Evolutionary conservation across 2,113 vertebrate genomes (phyloP).

Genomic region (Dolichallabes microphthalmus): DNA sequence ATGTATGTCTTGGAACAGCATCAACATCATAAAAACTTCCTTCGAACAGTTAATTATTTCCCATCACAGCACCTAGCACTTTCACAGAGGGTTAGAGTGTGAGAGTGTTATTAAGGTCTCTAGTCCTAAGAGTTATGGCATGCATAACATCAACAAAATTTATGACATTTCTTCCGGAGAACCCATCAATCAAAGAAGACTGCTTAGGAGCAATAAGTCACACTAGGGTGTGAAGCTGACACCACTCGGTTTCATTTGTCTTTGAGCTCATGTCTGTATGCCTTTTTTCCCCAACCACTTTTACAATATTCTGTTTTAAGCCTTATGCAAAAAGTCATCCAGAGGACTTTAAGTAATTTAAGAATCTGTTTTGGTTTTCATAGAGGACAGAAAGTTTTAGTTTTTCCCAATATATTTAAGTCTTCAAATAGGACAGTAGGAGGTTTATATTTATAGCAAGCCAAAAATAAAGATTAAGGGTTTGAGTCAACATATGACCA

Average conservation of each 20-base stretch:
- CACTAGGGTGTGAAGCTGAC: slow-evolving; percentile 28
- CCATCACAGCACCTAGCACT: neutral
- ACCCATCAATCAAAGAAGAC: slow-evolving; percentile 31
- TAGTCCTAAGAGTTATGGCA: slow-evolving; percentile 21
- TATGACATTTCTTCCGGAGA: slow-evolving; percentile 32
- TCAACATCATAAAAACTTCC: neutral
- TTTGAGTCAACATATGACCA: slow-evolving; percentile 54
- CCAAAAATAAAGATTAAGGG: slow-evolving; percentile 35
- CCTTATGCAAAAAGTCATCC: neutral
- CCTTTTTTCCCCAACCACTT: neutral
- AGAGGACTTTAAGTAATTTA: neutral
- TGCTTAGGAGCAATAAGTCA: slow-evolving; percentile 41
- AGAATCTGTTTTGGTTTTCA: neutral
- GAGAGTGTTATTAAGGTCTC: neutral
- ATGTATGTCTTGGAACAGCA: neutral
- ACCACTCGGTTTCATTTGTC: slow-evolving; percentile 41
- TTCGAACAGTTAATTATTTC: neutral
- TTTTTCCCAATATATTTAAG: neutral
- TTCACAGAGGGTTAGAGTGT: neutral
- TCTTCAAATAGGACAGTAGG: neutral
- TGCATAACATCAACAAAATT: slow-evolving; percentile 33
- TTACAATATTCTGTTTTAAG: neutral
- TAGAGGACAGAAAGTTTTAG: neutral
- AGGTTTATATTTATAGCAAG: slow-evolving; percentile 59
- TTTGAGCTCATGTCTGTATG: slow-evolving; percentile 35